Evolutionary conservation across 2,888 invertebrate species (phyloP), one percentile per base, ranked within the genome.

Genomic region (Bellardia pandia): DNA sequence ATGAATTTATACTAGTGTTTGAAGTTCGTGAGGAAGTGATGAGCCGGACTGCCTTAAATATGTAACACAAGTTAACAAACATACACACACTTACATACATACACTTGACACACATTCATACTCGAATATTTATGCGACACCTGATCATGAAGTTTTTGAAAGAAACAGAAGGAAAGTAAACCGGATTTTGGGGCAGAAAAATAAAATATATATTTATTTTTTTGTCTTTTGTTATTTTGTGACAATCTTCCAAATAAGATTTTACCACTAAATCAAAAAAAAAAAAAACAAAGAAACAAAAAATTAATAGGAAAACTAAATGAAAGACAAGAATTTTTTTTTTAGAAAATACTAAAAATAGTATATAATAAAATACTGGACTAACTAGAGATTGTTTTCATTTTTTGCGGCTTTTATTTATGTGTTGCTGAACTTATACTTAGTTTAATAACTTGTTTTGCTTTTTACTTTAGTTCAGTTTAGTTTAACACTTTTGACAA

Each of bases 401-500:
- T 68, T 33, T 45, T 48, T 69, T 48, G 33, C 51, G 6, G 2
- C 14, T 40, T 40, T 14, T 37, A 33, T 64, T 30, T 48, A 14
- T 48, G 48, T 30, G 33, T 30, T 48, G 68, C 33, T 53, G 8
- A n/a, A 23, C 23, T 23, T 23, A 11, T 30, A 11, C 37, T 79
- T 51, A 16, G 37, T 48, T 33, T n/a, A 71, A 71, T 58, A 69
- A 62, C 45, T 74, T 48, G 33, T 58, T 78, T 72, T 72, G 53
- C 9, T 64, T 33, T 66, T 37, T 23, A 56, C 13, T 72, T 72
- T 16, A 56, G 72, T 66, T 66, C 42, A 45, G 53, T 62, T 37
- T 53, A 71, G 62, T 71, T 53, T 45, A 71, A 71, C 68, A 62
- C 69, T 83, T 83, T 64, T 71, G 71, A 83, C 69, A 83, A 82